Conservation (phyloP, 2,797 vertebrate genomes). For the Allobates femoralis region DNA sequence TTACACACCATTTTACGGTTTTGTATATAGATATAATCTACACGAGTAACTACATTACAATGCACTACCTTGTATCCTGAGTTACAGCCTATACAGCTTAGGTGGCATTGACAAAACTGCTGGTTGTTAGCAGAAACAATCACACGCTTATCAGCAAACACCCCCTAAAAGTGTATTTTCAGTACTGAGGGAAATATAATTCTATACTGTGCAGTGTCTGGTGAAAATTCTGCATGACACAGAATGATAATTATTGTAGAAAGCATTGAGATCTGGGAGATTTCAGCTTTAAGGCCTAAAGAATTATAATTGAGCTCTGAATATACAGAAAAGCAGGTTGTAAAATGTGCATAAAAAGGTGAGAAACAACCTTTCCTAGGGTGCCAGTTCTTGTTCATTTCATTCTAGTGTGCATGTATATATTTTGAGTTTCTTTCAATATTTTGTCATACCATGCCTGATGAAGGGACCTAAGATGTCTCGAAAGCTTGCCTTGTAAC, state of each 20-base stretch:
- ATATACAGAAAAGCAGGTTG: no score
- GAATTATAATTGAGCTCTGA: no score
- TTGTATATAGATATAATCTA: background rate
- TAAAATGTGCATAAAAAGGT: no score
- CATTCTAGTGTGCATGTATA: no score
- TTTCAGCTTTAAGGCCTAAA: no score
- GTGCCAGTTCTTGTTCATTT: no score
- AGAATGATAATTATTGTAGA: background rate
- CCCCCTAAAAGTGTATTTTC: background rate
- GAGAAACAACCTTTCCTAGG: no score
- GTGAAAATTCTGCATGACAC: background rate
- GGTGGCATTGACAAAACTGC: background rate
- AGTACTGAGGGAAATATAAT: background rate
- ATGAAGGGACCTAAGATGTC: no score
- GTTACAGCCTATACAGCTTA: no score
- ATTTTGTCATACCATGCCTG: no score
- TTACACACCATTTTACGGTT: background rate
- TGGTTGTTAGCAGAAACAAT: background rate
- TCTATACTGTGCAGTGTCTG: background rate
- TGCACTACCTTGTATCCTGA: background rate
- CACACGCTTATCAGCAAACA: background rate
- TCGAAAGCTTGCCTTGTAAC: no score
- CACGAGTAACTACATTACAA: background rate
- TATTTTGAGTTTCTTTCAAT: no score
- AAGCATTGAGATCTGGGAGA: background rate